A percentile compares a stretch with the other conserved stretches of the same genome.
Conservation (phyloP, 2,888 invertebrate genomes). For the Melipona bicolor region DNA sequence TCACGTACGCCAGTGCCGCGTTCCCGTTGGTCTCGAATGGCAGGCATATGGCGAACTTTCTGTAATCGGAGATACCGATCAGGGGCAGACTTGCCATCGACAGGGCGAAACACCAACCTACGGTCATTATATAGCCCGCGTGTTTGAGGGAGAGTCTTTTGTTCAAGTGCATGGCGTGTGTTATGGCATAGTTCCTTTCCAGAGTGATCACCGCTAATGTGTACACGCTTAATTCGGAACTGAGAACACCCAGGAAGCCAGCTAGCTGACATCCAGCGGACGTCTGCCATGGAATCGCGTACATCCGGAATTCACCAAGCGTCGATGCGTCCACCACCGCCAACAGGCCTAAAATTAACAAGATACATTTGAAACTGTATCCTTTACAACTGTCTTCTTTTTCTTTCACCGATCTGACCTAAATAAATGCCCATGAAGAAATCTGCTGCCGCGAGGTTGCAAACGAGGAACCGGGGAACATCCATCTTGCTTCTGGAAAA, state of each 20-base stretch:
- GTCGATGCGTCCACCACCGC: constrained; percentile 98
- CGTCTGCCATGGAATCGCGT: constrained; percentile 99
- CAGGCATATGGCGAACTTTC: constrained; percentile 98
- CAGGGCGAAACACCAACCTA: constrained; percentile 96
- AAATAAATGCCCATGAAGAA: constrained; percentile 98
- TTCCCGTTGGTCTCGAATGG: constrained; percentile 95
- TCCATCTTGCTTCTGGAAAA: constrained; percentile 97
- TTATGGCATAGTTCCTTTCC: constrained; percentile 98
- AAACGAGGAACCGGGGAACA: constrained; percentile 97
- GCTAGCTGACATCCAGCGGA: constrained; percentile 96
- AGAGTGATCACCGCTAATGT: constrained; percentile 98
- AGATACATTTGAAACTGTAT: neutral
- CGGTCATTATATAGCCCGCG: constrained; percentile 95
- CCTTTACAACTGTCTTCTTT: too few relatives aligned
- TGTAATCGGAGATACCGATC: constrained; percentile 96
- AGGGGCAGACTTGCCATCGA: constrained; percentile 95
- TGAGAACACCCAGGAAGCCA: constrained; percentile 97
- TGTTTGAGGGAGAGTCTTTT: constrained; percentile 95
- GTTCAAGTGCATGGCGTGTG: constrained; percentile 98
- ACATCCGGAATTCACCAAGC: constrained; percentile 97
- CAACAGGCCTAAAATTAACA: constrained; percentile 89
- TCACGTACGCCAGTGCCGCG: constrained; percentile 94
- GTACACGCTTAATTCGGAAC: constrained; percentile 97
- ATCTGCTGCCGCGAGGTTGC: constrained; percentile 98
- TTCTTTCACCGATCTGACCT: constrained; percentile 85